Percentiles rank a stretch among this genome's conserved stretches.
These are phyloP conservation scores for Oryzias sinensis DNA, from an alignment of 2,797 vertebrate species.

Conservation along the genomic window DNA sequence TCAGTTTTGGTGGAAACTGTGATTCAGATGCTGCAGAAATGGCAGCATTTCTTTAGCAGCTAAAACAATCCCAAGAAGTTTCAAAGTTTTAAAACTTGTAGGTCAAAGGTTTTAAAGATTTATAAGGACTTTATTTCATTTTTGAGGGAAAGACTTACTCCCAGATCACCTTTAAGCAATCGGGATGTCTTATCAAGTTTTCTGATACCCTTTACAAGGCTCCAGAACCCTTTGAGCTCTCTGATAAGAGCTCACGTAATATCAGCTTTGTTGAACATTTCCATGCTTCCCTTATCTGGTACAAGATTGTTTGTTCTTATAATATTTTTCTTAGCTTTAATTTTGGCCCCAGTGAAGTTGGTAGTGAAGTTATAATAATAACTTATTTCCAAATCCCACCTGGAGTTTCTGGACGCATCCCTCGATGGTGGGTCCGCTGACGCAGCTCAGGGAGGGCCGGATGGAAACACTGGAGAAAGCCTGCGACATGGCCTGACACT, in stretches of 20 bases:
- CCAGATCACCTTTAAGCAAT: background rate
- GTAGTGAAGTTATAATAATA: background rate
- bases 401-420: slow-evolving; percentile 81
- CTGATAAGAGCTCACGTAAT: slow-evolving; percentile 8
- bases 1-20: background rate
- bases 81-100: no score
- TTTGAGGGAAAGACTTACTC: no score
- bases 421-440: slow-evolving; percentile 53
- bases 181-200: background rate
- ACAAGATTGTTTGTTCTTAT: slow-evolving; percentile 5
- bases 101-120: no score
- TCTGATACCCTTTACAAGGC: no score
- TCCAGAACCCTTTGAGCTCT: background rate
- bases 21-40: no score
- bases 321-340: background rate
- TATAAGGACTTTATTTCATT: no score
- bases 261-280: slow-evolving; percentile 1
- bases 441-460: slow-evolving; percentile 79
- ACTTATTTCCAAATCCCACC: slow-evolving; percentile 65
- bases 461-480: slow-evolving; percentile 78
- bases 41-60: no score
- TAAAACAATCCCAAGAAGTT: no score
- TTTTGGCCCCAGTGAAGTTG: background rate
- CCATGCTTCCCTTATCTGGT: slow-evolving; percentile 20
- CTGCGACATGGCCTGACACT: slow-evolving; percentile 84